Evolutionary conservation across 2,888 invertebrate species (phyloP), one percentile per base, ranked within the genome.

Genomic region (Lobophora halterata): DNA sequence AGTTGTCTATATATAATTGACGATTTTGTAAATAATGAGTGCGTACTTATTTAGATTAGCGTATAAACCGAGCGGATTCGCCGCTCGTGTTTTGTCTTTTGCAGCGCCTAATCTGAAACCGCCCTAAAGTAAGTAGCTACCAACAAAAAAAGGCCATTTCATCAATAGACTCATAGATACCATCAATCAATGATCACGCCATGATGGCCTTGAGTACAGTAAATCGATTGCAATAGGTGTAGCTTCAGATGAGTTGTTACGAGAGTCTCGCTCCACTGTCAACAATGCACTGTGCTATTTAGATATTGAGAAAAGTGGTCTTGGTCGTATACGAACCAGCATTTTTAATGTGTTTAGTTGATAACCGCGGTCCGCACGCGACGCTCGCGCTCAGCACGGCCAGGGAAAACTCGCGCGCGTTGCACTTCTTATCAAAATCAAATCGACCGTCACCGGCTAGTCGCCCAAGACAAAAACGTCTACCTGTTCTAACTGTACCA

Each of bases 301-400:
- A 58, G 57, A 42, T 36, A 65, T 61, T 53, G 49, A 66, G 73
- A 71, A 65, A 58, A 71, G 53, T 61, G 56, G 56, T 56, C 61
- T 52, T 42, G 58, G 47, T 63, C 58, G 59, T 62, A 61, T 64
- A 67, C 59, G 49, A 63, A 66, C 71, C 74, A 71, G 72, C 71
- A 68, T 71, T 78, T 75, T 72, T 74, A 74, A 71, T 76, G 70
- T 73, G 75, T 69, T 83, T 81, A 83, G 85, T 85, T 83, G 82
- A 82, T 83, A 83, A 79, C 65, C 70, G 71, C 53, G 64, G 51
- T 61, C 61, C 75, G 79, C 53, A 70, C 75, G 74, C 66, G 68
- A 49, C 75, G 71, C 79, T 62, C 71, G 85, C 71, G 71, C 68
- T 48, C 46, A 13, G 61, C 69, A 59, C 60, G 58, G 57, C 45